These are phyloP conservation scores for Platichthys stellatus DNA, from an alignment of 2,113 vertebrate genomes.

Conservation along the genomic window DNA sequence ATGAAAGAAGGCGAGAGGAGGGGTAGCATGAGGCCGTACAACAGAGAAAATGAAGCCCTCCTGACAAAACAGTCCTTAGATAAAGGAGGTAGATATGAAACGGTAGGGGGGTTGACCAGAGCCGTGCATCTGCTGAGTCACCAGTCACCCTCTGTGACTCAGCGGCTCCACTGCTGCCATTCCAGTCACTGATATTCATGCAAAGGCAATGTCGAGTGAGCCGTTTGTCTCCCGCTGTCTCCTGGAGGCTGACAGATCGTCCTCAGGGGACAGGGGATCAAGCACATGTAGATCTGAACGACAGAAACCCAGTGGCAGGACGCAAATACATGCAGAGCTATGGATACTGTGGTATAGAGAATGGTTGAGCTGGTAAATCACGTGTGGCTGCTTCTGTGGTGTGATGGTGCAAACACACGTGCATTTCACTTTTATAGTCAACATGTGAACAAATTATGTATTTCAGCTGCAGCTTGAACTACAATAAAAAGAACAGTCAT, in stretches of 20 bases:
- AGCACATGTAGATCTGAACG: neutral
- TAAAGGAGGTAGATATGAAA: neutral
- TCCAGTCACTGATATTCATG: slow-evolving; percentile 26
- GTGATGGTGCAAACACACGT: neutral
- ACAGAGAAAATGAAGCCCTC: neutral
- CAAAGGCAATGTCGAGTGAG: slow-evolving; percentile 9
- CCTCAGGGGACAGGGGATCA: neutral
- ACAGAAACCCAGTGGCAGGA: neutral
- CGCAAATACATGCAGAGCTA: neutral
- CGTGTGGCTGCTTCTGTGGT: neutral
- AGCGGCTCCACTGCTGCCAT: slow-evolving; percentile 36
- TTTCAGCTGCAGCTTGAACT: neutral
- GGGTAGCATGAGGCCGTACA: neutral
- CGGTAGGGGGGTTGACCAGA: neutral
- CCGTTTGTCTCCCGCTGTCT: neutral
- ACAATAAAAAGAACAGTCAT: neutral
- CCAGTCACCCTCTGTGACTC: slow-evolving; percentile 44
- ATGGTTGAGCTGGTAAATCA: neutral
- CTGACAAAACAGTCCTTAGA: neutral
- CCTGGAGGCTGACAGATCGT: neutral
- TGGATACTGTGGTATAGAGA: neutral
- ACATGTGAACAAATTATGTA: neutral
- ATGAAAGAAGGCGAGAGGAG: neutral
- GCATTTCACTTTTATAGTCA: too few species aligned
- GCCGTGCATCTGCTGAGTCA: slow-evolving; percentile 57